Base-by-base conservation (phyloP, 2,888 invertebrate species). In the Agrochola litura region DNA sequence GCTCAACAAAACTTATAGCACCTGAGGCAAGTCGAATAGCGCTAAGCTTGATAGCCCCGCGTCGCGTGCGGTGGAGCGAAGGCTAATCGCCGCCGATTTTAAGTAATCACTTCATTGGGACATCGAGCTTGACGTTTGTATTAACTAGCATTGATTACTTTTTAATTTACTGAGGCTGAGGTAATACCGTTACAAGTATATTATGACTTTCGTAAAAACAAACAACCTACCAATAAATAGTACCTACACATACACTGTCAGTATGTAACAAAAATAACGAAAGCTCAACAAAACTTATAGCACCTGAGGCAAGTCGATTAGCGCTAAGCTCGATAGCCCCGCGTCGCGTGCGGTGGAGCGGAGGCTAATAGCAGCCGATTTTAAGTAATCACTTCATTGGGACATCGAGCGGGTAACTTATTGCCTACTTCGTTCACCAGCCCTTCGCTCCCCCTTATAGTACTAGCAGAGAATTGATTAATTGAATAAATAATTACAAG, bases 331-430 rank as follows among this genome's bases (percentile, higher is more conserved):
- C 60, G 63, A 78, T 77, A 78, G 76, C 68, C 3, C 49, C 69
- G 77, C 74, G 49, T 84, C 81, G 79, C 84, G 63, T 49, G 76
- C 76, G 25, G 68, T 86, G 77, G 70, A 69, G 60, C 80, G 80
- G 81, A 79, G 81, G 85, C 90, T 89, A 78, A 90, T 89, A 89
- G 90, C 88, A 90, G 74, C 83, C 90, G 90, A 92, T 93, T 93
- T 93, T 93, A 94, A 95, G 93, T 93, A 95, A 95, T 93, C 92
- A 91, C 94, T 93, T 92, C 92, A 94, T 93, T 89, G 92, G 92
- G 91, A 87, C 91, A 90, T 88, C 87, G 79, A 74, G 84, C 91
- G 89, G 89, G 86, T 92, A 91, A 93, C 92, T 93, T 93, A 95
- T 94, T 91, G 91, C 90, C 91, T 89, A 91, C 93, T 93, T 93